Conservation (phyloP, 2,888 invertebrate species). For the Mythimna lalbum region DNA sequence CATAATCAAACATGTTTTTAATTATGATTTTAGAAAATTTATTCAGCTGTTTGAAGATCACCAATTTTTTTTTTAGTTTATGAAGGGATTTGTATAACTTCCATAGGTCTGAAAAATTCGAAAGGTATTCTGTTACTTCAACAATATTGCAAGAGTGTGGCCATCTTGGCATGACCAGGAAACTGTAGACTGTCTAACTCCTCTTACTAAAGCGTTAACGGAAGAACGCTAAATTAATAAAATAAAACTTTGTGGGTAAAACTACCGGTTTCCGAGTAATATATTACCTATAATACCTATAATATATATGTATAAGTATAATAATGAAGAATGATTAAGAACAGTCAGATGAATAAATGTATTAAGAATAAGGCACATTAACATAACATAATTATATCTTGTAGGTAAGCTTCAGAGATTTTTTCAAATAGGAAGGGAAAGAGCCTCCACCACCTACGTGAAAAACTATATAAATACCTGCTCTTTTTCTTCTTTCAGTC, state of each 20-base stretch:
- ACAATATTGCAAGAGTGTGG: no score
- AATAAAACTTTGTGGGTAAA: no score
- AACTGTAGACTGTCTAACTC: no score
- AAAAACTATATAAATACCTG: background rate
- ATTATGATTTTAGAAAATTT: background rate
- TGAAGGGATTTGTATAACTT: background rate
- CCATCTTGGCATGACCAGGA: no score
- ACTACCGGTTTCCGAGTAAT: no score
- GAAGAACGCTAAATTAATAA: no score
- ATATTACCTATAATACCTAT: no score
- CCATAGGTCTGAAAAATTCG: background rate
- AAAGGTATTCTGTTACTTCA: background rate
- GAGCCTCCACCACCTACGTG: background rate
- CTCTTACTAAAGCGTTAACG: no score
- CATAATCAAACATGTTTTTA: background rate
- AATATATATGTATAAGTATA: no score
- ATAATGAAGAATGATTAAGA: background rate
- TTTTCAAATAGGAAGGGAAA: background rate
- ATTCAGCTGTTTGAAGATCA: background rate
- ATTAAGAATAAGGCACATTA: no score
- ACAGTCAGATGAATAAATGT: background rate
- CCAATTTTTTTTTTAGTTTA: background rate
- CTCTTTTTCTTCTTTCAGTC: background rate
- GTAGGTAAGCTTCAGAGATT: background rate
- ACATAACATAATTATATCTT: no score